Evolutionary conservation across 2,113 vertebrate genomes (phyloP), one percentile per base, ranked within the genome.

Genomic region (Dromas ardeola): DNA sequence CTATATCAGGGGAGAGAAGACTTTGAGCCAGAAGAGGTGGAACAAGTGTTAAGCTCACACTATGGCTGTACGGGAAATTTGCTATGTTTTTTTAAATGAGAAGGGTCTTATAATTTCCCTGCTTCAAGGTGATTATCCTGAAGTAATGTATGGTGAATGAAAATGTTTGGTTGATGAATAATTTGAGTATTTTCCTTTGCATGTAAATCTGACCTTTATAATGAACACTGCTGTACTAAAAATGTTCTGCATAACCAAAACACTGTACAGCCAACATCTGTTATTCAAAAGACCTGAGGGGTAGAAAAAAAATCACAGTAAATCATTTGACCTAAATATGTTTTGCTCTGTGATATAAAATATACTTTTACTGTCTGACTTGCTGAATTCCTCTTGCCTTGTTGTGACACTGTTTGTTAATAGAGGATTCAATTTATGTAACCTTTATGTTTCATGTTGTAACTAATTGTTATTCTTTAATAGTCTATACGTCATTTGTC

Each of bases 181-280:
- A 96, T 96, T 94, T 91, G 26, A 95, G 79, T 73, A 79, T 94
- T 98, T 95, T 97, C 40, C 87, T 83, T 94, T 92, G 72, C 86
- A 85, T 93, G 84, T 86, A 97, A 97, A 93, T 74, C 65, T 98
- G 96, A 97, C 95, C 96, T 98, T 98, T 98, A 86, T 78, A 96
- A 86, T 95, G 76, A 95, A 95, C 70, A 95, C 76, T 73, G 94
- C 95, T 96, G 85, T 96, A 90, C 90, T 97, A 88, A 91, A 95
- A 96, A 94, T 86, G 67, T 97, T 94, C 91, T 96, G 66, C 70
- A 88, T 61, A 93, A 96, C 96, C 95, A 91, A 85, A 97, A 95
- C 80, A 96, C 78, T 88, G 72, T 81, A 96, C 70, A 91, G 72
- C 9, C 90, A 97, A 95, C 96, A 98, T 95, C 94, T 98, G 97